Conservation (phyloP, 2,797 vertebrate genomes). For the Esox masquinongy region DNA sequence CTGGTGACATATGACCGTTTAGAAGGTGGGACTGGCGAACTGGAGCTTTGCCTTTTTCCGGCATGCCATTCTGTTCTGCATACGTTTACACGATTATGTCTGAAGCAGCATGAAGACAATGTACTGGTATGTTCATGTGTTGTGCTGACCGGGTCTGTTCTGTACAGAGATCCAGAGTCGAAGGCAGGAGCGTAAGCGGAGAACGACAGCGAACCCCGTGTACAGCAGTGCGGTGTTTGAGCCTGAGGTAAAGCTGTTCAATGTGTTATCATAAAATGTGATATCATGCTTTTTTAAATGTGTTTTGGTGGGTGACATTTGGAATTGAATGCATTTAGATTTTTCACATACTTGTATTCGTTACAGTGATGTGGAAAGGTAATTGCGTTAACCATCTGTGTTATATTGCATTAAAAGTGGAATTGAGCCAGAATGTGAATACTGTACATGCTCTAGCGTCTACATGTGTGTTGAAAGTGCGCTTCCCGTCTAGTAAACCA, state of each 20-base stretch:
- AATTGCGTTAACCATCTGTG: background rate
- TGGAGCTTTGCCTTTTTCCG: background rate
- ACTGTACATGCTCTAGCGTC: background rate
- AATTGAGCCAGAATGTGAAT: background rate
- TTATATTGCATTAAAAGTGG: background rate
- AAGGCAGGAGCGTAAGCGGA: conserved; percentile 87
- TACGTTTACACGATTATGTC: background rate
- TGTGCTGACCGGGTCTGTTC: background rate
- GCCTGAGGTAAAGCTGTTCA: conserved; percentile 78
- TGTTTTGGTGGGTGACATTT: background rate
- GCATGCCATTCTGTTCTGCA: background rate
- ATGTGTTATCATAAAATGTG: background rate
- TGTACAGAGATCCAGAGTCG: conserved; percentile 88
- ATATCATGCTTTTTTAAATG: background rate
- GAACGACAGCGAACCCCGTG: conserved; percentile 88
- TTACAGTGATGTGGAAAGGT: too few species aligned
- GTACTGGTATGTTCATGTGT: background rate
- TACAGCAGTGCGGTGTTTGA: conserved; percentile 88
- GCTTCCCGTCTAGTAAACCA: background rate
- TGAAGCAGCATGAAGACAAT: background rate
- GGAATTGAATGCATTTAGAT: background rate
- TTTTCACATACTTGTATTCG: too few species aligned
- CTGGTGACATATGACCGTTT: conserved; percentile 88
- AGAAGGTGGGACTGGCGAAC: conserved; percentile 76
- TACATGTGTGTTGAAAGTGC: background rate